phyloP scores from a whole-genome alignment of 2,888 invertebrate genomes.

The Hemistola chrysoprasaria region DNA sequence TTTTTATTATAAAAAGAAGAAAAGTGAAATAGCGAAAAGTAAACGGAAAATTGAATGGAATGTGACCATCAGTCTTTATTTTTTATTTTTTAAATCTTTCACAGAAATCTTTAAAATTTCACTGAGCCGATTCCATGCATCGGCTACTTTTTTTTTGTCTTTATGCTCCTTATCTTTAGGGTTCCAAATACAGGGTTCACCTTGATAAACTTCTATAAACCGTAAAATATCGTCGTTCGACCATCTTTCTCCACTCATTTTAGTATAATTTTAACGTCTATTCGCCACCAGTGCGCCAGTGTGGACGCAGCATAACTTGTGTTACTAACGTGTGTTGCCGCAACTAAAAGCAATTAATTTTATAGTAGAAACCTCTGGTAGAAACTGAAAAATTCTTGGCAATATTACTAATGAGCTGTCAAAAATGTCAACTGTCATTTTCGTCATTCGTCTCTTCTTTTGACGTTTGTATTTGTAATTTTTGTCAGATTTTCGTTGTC shows the following conservation, averaged over 20 bases:
- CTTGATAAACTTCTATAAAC: constrained; percentile 27
- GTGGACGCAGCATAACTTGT: too few relatives aligned
- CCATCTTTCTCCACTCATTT: constrained; percentile 27
- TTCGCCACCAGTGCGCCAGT: too few relatives aligned
- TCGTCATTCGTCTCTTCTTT: constrained; percentile 3
- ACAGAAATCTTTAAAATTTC: background rate
- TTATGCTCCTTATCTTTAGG: constrained; percentile 28
- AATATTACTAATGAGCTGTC: too few relatives aligned
- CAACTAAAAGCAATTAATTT: too few relatives aligned
- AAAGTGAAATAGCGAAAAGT: constrained; percentile 8
- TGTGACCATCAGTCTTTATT: constrained; percentile 18
- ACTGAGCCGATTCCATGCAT: background rate
- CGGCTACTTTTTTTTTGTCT: constrained; percentile 26
- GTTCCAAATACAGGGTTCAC: constrained; percentile 28
- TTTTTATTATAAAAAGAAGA: constrained; percentile 10
- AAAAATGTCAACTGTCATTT: constrained; percentile 4
- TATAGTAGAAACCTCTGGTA: too few relatives aligned
- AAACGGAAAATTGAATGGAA: constrained; percentile 2
- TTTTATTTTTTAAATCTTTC: constrained; percentile 15
- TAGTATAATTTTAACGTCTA: too few relatives aligned
- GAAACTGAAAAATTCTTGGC: too few relatives aligned
- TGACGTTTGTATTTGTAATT: constrained; percentile 7
- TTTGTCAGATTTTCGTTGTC: constrained; percentile 22
- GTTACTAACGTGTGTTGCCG: too few relatives aligned
- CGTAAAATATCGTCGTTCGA: constrained; percentile 22